Evolutionary conservation across 1,140 invertebrate species (phyloP).

Genomic region (Euura saliciscinereae): DNA sequence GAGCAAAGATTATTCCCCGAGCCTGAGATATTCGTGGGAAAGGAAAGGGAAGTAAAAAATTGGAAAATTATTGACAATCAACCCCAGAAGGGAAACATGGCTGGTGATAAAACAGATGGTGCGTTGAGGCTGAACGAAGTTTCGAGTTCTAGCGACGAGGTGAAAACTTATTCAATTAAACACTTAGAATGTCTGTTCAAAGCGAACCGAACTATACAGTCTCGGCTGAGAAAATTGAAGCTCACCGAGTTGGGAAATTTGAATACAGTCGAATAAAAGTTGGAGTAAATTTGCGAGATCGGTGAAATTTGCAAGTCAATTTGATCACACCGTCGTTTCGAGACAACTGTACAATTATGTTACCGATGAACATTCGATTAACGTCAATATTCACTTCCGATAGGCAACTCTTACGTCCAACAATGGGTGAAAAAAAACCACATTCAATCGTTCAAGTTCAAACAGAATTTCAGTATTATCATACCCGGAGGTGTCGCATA

Average conservation of each 20-base stretch:
- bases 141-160: neutral
- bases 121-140: neutral
- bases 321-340: too few species aligned
- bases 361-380: too few species aligned
- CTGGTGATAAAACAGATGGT: neutral
- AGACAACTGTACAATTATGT: too few species aligned
- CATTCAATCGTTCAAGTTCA: too few species aligned
- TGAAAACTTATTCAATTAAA: neutral
- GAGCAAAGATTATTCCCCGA: neutral
- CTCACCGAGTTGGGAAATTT: neutral
- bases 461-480: too few species aligned
- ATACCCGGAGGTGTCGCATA: too few species aligned
- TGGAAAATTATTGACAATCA: too few species aligned
- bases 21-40: neutral
- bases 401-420: too few species aligned
- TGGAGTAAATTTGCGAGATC: conserved; percentile 1
- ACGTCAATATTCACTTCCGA: too few species aligned
- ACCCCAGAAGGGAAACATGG: too few species aligned
- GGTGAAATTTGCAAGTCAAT: conserved; percentile 3
- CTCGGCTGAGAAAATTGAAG: neutral
- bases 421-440: too few species aligned
- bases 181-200: neutral
- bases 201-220: neutral
- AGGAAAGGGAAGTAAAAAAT: too few species aligned
- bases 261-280: neutral